A percentile compares a stretch with the other conserved stretches of the same genome.
phyloP scores from a whole-genome alignment of 2,797 vertebrate species.

The Macrochelys suwanniensis region DNA sequence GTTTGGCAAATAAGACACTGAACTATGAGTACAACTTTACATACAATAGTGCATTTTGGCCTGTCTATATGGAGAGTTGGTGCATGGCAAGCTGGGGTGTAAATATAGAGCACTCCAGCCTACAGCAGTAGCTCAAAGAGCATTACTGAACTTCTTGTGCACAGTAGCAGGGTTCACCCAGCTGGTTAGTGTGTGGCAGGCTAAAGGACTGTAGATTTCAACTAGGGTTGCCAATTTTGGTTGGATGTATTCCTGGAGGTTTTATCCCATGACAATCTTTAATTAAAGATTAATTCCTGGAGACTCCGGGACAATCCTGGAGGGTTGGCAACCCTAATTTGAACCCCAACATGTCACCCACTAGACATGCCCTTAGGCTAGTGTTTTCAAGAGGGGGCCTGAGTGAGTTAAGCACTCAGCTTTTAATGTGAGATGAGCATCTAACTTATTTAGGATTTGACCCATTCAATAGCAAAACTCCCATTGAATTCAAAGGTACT shows the following conservation, averaged over 20 bases:
- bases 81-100: too few species aligned
- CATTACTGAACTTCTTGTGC: background rate
- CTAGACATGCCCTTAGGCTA: background rate
- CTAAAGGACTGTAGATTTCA: background rate
- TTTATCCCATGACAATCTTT: too few species aligned
- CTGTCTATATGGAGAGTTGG: background rate
- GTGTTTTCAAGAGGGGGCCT: background rate
- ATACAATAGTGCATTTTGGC: accelerated
- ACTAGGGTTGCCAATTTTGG: too few species aligned
- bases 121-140: background rate
- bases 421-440: background rate
- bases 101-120: background rate
- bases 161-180: background rate
- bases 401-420: background rate
- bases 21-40: background rate
- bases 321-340: background rate
- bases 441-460: background rate
- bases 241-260: too few species aligned
- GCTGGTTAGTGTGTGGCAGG: accelerated
- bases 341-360: background rate
- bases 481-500: background rate
- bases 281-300: too few species aligned
- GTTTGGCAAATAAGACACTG: background rate
- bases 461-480: background rate
- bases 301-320: too few species aligned